Base-by-base conservation (phyloP, 2,113 vertebrate genomes). In the Ramphastos sulfuratus region DNA sequence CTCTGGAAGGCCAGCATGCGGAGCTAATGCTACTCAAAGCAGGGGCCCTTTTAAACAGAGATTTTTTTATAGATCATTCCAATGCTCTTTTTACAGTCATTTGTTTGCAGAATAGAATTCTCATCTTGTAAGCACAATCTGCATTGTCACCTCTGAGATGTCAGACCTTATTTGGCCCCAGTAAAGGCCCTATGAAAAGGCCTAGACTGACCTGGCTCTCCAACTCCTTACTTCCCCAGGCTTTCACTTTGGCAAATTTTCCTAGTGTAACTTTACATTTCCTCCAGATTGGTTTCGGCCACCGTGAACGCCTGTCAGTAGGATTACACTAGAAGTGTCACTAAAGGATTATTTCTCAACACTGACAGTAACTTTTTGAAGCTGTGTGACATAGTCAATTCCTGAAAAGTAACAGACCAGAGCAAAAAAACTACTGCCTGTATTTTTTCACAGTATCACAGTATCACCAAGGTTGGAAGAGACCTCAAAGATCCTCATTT, bases 1-100 rank as follows among this genome's bases (percentile, higher is more conserved):
- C 82, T 90, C 72, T 44, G 37, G 69, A 85, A 94, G 28, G 66
- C 21, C 85, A 87, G 79, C 42, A 80, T 10, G 31, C 0, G 0
- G 65, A 93, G 82, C 60, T 90, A 74, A 90, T 4, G 65, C 52
- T 92, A 76, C 82, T 92, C 72, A 60, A 80, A 78, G 79, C 76
- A 77, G 31, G 42, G 44, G 31, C 60, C 23, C 52, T 89, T 80
- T 85, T 23, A 70, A 19, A 74, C 10, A 80, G 60, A 58, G n/a
- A 48, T 67, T 81, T 91, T 52, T 61, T 0, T 12, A 15, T 42
- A 64, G 14, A 56, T 42, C 24, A 20, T 56, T 75, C 48, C 59
- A 84, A 20, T 18, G 35, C 12, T 86, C 74, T 79, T 85, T 77
- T 76, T 46, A 64, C 23, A 84, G 70, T 10, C n/a, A 56, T 0